phyloP scores from a whole-genome alignment of 2,797 vertebrate species.

The Lophius americanus region DNA sequence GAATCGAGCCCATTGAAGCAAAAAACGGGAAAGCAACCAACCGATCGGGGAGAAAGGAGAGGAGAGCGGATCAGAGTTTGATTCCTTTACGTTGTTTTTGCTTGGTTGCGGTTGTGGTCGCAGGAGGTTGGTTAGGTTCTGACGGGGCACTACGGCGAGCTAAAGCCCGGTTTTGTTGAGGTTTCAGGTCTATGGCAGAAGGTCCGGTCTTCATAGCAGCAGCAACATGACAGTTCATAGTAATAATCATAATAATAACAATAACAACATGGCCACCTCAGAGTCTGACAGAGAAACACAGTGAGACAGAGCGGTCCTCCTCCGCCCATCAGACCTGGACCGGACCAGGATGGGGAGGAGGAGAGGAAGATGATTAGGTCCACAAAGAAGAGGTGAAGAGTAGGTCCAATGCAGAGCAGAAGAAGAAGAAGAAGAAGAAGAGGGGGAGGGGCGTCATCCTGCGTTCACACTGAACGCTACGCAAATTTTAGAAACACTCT shows the following conservation, averaged over 20 bases:
- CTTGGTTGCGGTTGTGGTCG: constrained; percentile 23
- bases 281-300: constrained; percentile 73
- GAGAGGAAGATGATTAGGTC: constrained; percentile 62
- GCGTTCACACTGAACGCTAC: too few relatives aligned
- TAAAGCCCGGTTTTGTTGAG: constrained; percentile 70
- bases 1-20: constrained; percentile 68
- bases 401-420: constrained; percentile 64
- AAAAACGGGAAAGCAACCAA: constrained; percentile 47
- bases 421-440: constrained; percentile 3
- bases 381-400: constrained; percentile 49
- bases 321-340: constrained; percentile 39
- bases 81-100: constrained; percentile 34
- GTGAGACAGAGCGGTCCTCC: constrained; percentile 51
- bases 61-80: neutral
- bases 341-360: constrained; percentile 27
- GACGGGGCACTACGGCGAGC: constrained; percentile 59
- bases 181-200: constrained; percentile 86
- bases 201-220: constrained; percentile 83
- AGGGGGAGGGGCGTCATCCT: neutral
- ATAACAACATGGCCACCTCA: constrained; percentile 61
- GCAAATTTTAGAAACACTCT: too few relatives aligned
- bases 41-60: constrained; percentile 34
- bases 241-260: constrained; percentile 51
- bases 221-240: constrained; percentile 78
- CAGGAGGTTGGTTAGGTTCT: constrained; percentile 53